Evolutionary conservation across 2,797 vertebrate species (phyloP).

Genomic region (Catamblyrhynchus diadema): DNA sequence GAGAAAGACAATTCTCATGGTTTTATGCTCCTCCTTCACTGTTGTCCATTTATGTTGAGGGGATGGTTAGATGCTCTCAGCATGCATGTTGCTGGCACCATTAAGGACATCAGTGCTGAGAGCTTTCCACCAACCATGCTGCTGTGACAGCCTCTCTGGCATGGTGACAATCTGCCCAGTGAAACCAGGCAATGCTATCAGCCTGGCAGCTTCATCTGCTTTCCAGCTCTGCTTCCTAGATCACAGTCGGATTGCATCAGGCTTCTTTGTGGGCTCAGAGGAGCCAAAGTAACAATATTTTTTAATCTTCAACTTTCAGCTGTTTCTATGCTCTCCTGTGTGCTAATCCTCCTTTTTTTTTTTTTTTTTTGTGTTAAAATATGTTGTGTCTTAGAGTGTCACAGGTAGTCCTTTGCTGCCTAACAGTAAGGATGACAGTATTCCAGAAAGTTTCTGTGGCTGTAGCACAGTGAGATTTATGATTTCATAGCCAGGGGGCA

Average conservation of each 20-base stretch:
- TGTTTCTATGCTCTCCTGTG: neutral
- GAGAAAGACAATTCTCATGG: neutral
- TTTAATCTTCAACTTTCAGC: neutral
- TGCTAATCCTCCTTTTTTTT: neutral
- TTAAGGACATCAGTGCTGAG: neutral
- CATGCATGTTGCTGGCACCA: neutral
- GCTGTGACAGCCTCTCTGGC: neutral
- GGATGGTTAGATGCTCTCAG: neutral
- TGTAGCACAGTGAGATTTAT: neutral
- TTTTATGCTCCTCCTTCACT: neutral
- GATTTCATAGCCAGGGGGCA: neutral
- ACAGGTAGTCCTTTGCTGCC: neutral
- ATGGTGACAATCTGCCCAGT: neutral
- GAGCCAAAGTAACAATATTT: neutral
- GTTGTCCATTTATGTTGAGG: neutral
- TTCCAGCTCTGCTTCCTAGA: neutral
- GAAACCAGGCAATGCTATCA: neutral
- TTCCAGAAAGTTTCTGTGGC: neutral
- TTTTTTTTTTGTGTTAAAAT: neutral
- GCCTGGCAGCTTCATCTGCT: neutral
- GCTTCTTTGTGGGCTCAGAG: neutral
- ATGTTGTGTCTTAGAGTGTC: neutral
- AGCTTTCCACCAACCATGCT: neutral
- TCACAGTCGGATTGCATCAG: neutral
- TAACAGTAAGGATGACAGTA: neutral